Evolutionary conservation across 2,113 vertebrate genomes (phyloP).

Genomic region (Lagopus leucura): DNA sequence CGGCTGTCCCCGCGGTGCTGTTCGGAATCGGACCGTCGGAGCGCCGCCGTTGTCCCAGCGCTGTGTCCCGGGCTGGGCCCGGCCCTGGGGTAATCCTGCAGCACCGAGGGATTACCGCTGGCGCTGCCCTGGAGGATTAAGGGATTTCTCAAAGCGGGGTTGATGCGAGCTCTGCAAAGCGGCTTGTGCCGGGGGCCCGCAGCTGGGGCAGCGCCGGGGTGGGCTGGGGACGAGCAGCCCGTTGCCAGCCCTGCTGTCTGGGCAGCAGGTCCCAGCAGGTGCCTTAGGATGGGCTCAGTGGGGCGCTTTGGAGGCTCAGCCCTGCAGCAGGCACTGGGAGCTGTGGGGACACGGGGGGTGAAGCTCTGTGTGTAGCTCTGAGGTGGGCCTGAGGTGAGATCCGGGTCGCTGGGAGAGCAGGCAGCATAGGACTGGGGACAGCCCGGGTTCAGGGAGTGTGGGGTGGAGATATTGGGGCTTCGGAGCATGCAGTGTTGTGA

Average conservation of each 20-base stretch:
- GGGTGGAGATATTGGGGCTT: accelerated
- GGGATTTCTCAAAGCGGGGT: slow-evolving; percentile 49
- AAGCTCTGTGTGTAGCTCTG: background rate
- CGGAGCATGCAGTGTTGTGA: accelerated
- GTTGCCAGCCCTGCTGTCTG: accelerated
- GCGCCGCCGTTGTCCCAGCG: background rate
- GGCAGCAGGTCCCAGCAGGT: background rate
- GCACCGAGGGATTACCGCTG: slow-evolving; percentile 4
- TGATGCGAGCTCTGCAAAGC: slow-evolving; percentile 34
- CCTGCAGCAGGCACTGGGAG: accelerated
- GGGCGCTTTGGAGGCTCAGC: background rate
- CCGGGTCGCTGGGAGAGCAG: accelerated
- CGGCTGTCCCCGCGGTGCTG: background rate
- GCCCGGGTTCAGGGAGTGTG: accelerated
- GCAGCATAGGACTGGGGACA: accelerated
- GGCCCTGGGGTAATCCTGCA: background rate
- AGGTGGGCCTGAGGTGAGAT: accelerated
- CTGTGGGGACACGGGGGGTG: accelerated
- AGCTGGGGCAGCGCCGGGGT: background rate
- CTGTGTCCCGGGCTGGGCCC: background rate
- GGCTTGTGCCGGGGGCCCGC: background rate
- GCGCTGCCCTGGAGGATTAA: slow-evolving; percentile 31
- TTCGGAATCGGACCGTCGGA: accelerated
- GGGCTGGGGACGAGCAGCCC: background rate
- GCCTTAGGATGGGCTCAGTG: background rate